These are phyloP conservation scores for Dryas iulia DNA, from an alignment of 1,140 invertebrate species.

Conservation along the genomic window DNA sequence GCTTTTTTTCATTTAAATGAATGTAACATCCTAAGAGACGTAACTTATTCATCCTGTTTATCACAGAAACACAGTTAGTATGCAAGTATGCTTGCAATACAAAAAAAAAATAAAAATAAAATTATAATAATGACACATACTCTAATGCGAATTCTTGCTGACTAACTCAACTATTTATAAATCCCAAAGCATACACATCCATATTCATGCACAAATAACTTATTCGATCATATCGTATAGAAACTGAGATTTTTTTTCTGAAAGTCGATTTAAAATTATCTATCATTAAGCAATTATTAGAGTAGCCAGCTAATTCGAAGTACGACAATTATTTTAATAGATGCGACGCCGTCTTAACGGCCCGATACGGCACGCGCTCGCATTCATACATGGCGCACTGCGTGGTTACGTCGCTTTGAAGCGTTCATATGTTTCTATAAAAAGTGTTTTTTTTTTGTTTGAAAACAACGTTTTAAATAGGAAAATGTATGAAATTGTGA, in stretches of 20 bases:
- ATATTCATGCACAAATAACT: not conserved
- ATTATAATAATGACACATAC: not conserved
- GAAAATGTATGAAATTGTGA: not conserved
- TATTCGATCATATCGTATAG: not conserved
- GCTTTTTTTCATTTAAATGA: too few species aligned
- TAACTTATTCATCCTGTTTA: not conserved
- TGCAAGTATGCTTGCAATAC: not conserved
- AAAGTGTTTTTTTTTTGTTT: not conserved
- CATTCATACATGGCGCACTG: constrained; percentile 37
- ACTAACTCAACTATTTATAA: not conserved
- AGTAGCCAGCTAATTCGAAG: not conserved
- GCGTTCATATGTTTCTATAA: not conserved
- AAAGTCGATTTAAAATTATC: not conserved
- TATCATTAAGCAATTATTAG: constrained; percentile 9
- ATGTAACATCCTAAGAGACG: too few species aligned
- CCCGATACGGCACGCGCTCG: constrained; percentile 43
- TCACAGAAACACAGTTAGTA: not conserved
- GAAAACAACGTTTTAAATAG: not conserved
- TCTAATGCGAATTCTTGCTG: not conserved
- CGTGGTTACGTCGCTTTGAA: constrained; percentile 27
- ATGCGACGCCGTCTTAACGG: constrained; percentile 41
- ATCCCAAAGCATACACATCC: not conserved
- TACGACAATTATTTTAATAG: constrained; percentile 27
- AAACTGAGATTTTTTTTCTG: constrained; percentile 8
- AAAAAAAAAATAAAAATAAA: not conserved